Conservation (phyloP, 2,113 vertebrate genomes). For the Syngnathus scovelli region DNA sequence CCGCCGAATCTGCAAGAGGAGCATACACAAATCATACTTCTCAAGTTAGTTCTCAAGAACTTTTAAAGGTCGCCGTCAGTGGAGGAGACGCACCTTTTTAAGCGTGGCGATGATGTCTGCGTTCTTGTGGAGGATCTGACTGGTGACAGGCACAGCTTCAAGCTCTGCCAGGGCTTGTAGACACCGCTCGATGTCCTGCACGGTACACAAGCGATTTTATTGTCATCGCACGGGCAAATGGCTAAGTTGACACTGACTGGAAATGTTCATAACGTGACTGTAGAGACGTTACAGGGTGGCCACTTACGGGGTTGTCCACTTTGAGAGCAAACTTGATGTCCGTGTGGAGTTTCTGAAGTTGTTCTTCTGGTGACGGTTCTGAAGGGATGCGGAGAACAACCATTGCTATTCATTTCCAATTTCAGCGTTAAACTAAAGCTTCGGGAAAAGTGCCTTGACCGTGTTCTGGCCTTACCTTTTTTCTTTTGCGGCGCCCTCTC, state of each 20-base stretch:
- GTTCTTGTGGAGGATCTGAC: constrained; percentile 94
- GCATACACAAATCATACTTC: no score
- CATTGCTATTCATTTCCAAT: background rate
- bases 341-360: constrained; percentile 91
- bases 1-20: constrained; percentile 80
- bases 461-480: constrained; percentile 74
- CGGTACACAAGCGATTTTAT: background rate
- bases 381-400: constrained; percentile 16
- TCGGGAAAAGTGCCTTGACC: background rate
- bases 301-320: constrained; percentile 91
- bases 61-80: background rate
- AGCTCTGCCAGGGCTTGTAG: constrained; percentile 85
- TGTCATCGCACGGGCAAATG: no score
- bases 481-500: constrained; percentile 80
- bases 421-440: background rate
- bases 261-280: no score
- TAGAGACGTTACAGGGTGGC: background rate
- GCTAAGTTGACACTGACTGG: no score
- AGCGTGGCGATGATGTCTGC: constrained; percentile 91
- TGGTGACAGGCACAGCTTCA: constrained; percentile 86
- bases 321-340: constrained; percentile 96
- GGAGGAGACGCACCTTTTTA: constrained; percentile 79
- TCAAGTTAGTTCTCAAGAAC: no score
- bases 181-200: constrained; percentile 89
- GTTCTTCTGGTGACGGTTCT: constrained; percentile 90